Evolutionary conservation across 2,888 invertebrate genomes (phyloP), one percentile per base, ranked within the genome.

Genomic region (Limnephilus auricula): DNA sequence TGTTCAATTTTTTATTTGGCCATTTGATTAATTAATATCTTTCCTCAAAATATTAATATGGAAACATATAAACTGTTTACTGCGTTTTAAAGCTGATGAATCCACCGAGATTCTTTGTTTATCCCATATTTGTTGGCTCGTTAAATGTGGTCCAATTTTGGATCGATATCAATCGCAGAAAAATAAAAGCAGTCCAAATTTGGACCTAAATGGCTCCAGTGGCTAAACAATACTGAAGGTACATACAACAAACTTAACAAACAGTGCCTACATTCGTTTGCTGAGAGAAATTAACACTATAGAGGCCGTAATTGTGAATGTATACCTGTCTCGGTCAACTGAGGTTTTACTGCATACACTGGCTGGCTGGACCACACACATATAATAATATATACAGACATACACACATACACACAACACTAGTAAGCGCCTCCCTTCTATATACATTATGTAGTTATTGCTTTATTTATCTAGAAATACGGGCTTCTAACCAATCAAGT

Each of bases 371-470:
- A 65, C 65, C 65, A 65, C 65, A 65, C 65, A 65, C 65, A 65
- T 65, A 65, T 65, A 65, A n/a, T 65, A 65, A 65, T 65, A 65
- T 65, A 65, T 65, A 37, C 82, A 37, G 82, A 82, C 82, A 32
- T 80, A 32, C 37, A 32, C 37, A 82, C 82, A 82, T 37, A 82
- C 82, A 82, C 82, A 32, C 34, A 34, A 82, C 82, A 82, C 82
- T 34, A 82, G 82, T 37, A 82, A 82, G 82, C 82, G 82, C 82
- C 89, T 79, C 89, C 37, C 25, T 34, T 79, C 15, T 82, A 83
- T 89, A 89, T 89, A 89, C 89, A 89, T 89, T 89, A 65, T 65
- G 65, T 65, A 89, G 45, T 89, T 89, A 89, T 89, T 89, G 89
- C 89, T 89, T 89, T 83, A 65, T 89, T 50, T 80, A 82, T 82